Evolutionary conservation across 2,113 vertebrate genomes (phyloP), one percentile per base, ranked within the genome.

Genomic region (Irena cyanogastra): DNA sequence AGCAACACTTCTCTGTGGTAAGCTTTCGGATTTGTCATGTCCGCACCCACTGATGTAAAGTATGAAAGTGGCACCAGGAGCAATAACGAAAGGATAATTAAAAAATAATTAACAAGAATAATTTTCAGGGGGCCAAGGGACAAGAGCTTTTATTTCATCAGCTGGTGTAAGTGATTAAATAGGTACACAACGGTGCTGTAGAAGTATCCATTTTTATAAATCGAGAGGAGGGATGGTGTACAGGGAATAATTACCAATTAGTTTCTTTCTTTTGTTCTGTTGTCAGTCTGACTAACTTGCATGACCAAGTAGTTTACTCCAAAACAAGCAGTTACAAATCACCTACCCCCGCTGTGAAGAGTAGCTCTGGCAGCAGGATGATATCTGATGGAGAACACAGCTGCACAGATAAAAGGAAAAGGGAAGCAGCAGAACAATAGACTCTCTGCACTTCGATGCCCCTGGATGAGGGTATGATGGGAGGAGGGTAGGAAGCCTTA

Each of bases 41-140:
- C 83, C 96, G 70, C 85, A 86, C 59, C 57, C 90, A 92, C 74
- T 95, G 91, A 95, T 92, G 95, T 89, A 92, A 95, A 97, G 96
- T 72, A 91, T 70, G 45, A 79, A 80, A 96, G 93, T 89, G 94
- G 86, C 78, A 97, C 79, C 80, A 89, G 92, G 33, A 97, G 82
- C 92, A 87, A 39, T 56, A 81, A 97, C 96, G 92, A 87, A 97
- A 97, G 90, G 93, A 96, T 96, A 98, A 97, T 98, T 98, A 78
- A 97, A 97, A 97, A 97, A 97, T 97, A 98, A 98, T 97, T 98
- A 98, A 92, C 95, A 98, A 97, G 97, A 97, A 96, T 97, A 97
- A 97, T 98, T 97, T 98, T 83, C 90, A 93, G 42, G 85, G 93
- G 90, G 87, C 91, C 93, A 94, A 96, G 96, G 94, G 97, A 97